A percentile compares a stretch with the other conserved stretches of the same genome.
These are phyloP conservation scores for Nymphalis polychloros DNA, from an alignment of 2,888 invertebrate genomes.

Conservation along the genomic window DNA sequence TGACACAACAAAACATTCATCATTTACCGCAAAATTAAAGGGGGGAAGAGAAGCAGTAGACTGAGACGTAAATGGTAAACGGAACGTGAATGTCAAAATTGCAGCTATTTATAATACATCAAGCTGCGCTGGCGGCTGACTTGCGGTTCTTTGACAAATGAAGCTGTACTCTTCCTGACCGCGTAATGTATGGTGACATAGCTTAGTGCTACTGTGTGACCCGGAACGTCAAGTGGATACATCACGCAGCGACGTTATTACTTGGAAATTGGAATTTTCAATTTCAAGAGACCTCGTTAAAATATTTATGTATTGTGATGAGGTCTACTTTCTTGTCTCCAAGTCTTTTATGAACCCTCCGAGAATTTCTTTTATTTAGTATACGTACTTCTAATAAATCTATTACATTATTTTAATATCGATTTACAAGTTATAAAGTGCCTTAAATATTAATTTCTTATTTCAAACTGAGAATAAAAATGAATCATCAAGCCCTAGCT, in stretches of 20 bases:
- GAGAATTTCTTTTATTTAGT: not conserved
- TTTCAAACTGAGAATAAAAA: not conserved
- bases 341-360: not conserved
- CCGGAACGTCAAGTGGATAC: constrained; percentile 46
- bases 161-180: constrained; percentile 55
- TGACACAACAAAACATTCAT: constrained; percentile 56
- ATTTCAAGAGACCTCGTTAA: constrained; percentile 17
- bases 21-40: constrained; percentile 57
- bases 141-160: constrained; percentile 77
- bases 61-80: constrained; percentile 50
- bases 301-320: constrained; percentile 26
- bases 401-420: no score
- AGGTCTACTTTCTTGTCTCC: constrained; percentile 11
- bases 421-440: no score
- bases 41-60: constrained; percentile 60
- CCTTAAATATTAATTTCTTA: not conserved
- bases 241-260: constrained; percentile 32
- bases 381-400: no score
- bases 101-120: constrained; percentile 65
- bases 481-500: not conserved
- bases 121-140: constrained; percentile 50
- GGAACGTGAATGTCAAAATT: constrained; percentile 68
- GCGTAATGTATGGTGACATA: constrained; percentile 48
- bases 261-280: constrained; percentile 28
- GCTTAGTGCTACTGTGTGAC: constrained; percentile 49